A percentile compares a stretch with the other conserved stretches of the same genome.
Conservation (phyloP, 1,140 invertebrate genomes). For the Agraylea sexmaculata region DNA sequence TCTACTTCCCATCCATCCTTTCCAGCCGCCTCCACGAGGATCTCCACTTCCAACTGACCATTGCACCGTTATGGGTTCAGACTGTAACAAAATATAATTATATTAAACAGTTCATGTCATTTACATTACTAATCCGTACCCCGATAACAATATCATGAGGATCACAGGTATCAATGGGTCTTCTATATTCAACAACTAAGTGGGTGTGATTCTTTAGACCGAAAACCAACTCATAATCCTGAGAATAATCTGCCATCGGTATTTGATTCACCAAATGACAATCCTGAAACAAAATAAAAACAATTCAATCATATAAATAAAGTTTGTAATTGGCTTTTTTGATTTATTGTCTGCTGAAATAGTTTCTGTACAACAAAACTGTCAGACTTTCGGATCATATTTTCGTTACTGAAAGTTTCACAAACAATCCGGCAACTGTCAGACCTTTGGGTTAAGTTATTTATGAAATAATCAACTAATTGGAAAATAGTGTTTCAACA, state of each 20-base stretch:
- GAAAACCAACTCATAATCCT: slow-evolving; percentile 61
- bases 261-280: slow-evolving; percentile 53
- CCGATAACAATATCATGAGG: slow-evolving; percentile 57
- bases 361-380: too few relatives aligned
- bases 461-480: too few relatives aligned
- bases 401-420: too few relatives aligned
- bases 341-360: too few relatives aligned
- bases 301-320: slow-evolving; percentile 1
- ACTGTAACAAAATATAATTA: slow-evolving; percentile 10
- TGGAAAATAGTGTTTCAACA: too few relatives aligned
- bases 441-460: too few relatives aligned
- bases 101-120: not conserved
- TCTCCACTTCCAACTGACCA: slow-evolving; percentile 16
- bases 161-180: slow-evolving; percentile 71
- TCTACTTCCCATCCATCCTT: slow-evolving; percentile 12
- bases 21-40: slow-evolving; percentile 16
- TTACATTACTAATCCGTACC: slow-evolving; percentile 53
- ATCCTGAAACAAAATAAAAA: slow-evolving; percentile 48
- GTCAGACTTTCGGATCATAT: too few relatives aligned
- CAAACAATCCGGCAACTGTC: too few relatives aligned
- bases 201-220: slow-evolving; percentile 67
- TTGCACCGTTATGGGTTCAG: slow-evolving; percentile 14
- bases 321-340: slow-evolving; percentile 6
- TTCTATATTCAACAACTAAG: slow-evolving; percentile 60
- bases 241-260: slow-evolving; percentile 58